Evolutionary conservation across 2,888 invertebrate genomes (phyloP).

Genomic region (Philopedon plagiatum): DNA sequence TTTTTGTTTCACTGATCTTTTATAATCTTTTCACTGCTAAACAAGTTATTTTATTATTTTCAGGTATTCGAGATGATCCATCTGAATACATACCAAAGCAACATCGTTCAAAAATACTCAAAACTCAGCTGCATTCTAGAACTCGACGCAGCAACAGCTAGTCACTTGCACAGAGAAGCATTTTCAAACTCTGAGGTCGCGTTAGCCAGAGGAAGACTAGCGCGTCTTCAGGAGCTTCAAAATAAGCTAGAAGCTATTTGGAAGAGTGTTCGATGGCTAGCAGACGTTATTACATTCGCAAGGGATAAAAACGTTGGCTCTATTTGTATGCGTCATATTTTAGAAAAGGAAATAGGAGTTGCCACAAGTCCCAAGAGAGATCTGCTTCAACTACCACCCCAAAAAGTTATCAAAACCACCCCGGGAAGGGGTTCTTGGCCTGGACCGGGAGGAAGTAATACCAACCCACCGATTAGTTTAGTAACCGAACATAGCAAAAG

Average conservation of each 20-base stretch:
- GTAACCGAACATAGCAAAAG: constrained; percentile 83
- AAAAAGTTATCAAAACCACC: constrained; percentile 82
- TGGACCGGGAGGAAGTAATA: constrained; percentile 78
- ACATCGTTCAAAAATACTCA: constrained; percentile 92
- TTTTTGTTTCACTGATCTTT: not conserved
- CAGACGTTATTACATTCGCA: constrained; percentile 95
- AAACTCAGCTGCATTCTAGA: constrained; percentile 94
- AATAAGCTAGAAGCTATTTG: constrained; percentile 89
- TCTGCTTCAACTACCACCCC: constrained; percentile 78
- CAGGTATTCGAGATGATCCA: constrained; percentile 97
- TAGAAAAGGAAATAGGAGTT: constrained; percentile 65
- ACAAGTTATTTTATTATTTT: constrained; percentile 22
- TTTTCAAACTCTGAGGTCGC: constrained; percentile 92
- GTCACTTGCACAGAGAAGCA: constrained; percentile 94
- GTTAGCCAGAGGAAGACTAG: constrained; percentile 87
- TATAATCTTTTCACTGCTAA: not conserved
- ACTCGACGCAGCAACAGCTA: constrained; percentile 91
- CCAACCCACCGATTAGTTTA: constrained; percentile 67
- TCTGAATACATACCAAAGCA: constrained; percentile 92
- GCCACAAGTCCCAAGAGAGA: constrained; percentile 70
- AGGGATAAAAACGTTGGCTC: constrained; percentile 78
- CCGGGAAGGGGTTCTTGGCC: constrained; percentile 90
- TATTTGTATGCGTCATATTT: constrained; percentile 68
- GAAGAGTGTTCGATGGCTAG: constrained; percentile 96
- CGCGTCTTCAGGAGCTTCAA: constrained; percentile 88